phyloP scores from a whole-genome alignment of 2,797 vertebrate species.

The Sebastes aleutianus region DNA sequence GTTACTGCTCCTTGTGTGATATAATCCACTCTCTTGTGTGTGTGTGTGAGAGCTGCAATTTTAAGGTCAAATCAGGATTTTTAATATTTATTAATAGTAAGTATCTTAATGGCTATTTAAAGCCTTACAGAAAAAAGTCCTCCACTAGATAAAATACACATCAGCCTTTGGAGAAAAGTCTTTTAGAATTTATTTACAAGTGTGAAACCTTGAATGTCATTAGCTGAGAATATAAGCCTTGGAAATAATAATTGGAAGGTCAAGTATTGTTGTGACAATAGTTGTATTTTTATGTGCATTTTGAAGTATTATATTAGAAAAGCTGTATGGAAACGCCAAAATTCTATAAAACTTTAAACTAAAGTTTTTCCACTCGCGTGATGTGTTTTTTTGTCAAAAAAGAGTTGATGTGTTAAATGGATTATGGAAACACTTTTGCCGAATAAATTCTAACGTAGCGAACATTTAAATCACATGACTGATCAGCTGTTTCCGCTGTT shows the following conservation, averaged over 20 bases:
- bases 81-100: neutral
- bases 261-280: neutral
- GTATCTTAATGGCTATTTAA: neutral
- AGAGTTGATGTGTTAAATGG: too few relatives aligned
- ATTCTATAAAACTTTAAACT: too few relatives aligned
- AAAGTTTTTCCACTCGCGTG: too few relatives aligned
- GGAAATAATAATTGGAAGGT: neutral
- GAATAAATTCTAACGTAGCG: too few relatives aligned
- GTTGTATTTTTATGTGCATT: too few relatives aligned
- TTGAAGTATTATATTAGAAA: too few relatives aligned
- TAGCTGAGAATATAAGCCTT: neutral
- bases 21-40: neutral
- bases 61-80: slow-evolving; percentile 7
- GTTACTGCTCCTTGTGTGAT: neutral
- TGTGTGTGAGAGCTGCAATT: neutral
- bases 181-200: neutral
- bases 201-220: slow-evolving; percentile 1
- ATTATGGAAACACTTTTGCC: too few relatives aligned
- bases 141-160: neutral
- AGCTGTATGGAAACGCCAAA: too few relatives aligned
- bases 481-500: too few relatives aligned
- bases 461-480: too few relatives aligned
- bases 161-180: neutral
- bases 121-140: neutral
- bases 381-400: too few relatives aligned